Conservation (phyloP, 37 sponge, comb jelly and placozoan species). For the Crambe crambe region DNA sequence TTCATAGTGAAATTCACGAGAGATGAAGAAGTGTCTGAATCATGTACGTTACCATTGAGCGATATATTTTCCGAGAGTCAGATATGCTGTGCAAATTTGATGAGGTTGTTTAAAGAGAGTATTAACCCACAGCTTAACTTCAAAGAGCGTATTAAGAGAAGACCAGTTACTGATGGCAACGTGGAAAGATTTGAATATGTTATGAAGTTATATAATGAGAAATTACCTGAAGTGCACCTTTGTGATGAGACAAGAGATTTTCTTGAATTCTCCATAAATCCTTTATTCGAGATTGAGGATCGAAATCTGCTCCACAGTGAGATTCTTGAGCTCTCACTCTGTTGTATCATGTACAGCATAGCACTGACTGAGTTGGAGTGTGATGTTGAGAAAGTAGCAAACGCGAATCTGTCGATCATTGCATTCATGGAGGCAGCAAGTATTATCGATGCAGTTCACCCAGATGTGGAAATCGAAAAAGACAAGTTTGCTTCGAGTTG, state of each 20-base stretch:
- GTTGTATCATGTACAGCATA: slow-evolving; percentile 48
- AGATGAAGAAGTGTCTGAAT: no score
- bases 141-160: no score
- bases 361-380: slow-evolving; percentile 38
- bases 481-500: background rate
- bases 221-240: background rate
- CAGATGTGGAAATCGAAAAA: background rate
- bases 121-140: no score
- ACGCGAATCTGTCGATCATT: slow-evolving; percentile 32
- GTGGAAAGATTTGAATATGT: slow-evolving; percentile 19
- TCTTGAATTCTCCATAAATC: background rate
- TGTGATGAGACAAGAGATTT: slow-evolving; percentile 11
- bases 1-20: background rate
- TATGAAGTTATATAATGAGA: slow-evolving; percentile 14
- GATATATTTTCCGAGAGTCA: slow-evolving; percentile 24
- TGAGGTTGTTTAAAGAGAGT: slow-evolving; percentile 35
- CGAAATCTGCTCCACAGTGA: background rate
- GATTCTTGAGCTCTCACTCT: slow-evolving; percentile 14
- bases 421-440: slow-evolving; percentile 42
- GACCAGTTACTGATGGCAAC: background rate
- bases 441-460: slow-evolving; percentile 19
- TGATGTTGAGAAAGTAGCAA: background rate
- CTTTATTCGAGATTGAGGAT: slow-evolving; percentile 13
- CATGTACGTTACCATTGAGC: slow-evolving; percentile 2
- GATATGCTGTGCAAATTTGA: slow-evolving; percentile 22